Evolutionary conservation across 1,140 invertebrate genomes (phyloP), one percentile per base, ranked within the genome.

Genomic region (Hydropsyche tenuis): DNA sequence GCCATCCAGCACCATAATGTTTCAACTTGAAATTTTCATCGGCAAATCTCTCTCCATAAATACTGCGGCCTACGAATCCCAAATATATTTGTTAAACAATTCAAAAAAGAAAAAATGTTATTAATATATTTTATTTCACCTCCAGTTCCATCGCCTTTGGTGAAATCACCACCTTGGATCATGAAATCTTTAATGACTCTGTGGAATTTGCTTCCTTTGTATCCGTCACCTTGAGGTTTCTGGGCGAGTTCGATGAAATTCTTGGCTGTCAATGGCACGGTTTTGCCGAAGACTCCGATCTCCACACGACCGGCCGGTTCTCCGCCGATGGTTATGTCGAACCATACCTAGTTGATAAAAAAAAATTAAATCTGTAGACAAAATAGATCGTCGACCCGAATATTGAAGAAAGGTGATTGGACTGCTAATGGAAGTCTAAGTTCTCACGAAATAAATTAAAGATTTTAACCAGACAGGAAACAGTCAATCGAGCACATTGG

Each of bases 1-100:
- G 82, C 94, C 95, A 98, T 69, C 97, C 97, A 81, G 96, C 90
- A 65, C 96, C 96, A 82, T 96, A 97, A 81, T 99, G 98, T 80
- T 95, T 96, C 79, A 99, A 88, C 85, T 98, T 97, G 87, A 99
- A 99, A 86, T 99, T 98, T 81, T 99, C 96, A 87, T 99, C 97
- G 51, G 89, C 90, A 82, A 99, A 99, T 69, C 92, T 90, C 56
- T 95, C 93, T 71, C 96, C 96, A 81, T 95, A 99, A 79, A 99
- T 98, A 78, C 95, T 97, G 46, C 88, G 88, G 73, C 96, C 94
- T 94, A 78, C 66, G 81, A 80, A 78, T 70, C 14, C 2, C 45
- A 72, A 72, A 60, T 62, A 11, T 20, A n/a, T n/a, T n/a, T n/a
- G n/a, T n/a, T n/a, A n/a, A n/a, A n/a, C n/a, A n/a, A n/a, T n/a